Base-by-base conservation (phyloP, 2,797 vertebrate species). In the Hypotaenidia okinawae region DNA sequence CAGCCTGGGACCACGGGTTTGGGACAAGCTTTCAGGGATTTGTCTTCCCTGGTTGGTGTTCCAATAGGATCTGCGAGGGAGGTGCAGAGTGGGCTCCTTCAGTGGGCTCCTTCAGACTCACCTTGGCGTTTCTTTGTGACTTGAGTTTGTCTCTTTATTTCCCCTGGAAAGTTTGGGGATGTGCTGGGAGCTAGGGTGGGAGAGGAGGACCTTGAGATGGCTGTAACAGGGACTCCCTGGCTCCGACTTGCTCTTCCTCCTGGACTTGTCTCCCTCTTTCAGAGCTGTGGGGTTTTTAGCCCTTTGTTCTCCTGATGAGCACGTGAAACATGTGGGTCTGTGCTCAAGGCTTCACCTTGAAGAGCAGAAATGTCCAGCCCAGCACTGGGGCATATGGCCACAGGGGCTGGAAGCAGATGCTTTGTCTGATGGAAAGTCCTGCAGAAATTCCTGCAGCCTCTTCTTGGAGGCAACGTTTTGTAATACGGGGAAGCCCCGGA, bases 401-500 rank as follows among this genome's bases (percentile, higher is more conserved):
- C 7, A 3, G 24, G 28, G n/a, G 10, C 24, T 35, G 57, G 63
- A 89, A 84, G n/a, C 24, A 84, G 73, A 84, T 87, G 59, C 41
- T 83, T 91, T 84, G 61, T 93, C 43, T 10, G 1, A 11, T 72
- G 86, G 64, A 84, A 92, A 93, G 76, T 78, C 77, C 52, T 80
- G 37, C n/a, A 33, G 37, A 52, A 84, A 87, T 78, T 73, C 84
- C 57, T 85, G 28, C 75, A 23, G 47, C 5, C 4, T 45, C 80
- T 91, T 57, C 37, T 17, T 68, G 73, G 72, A 89, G 82, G 45
- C 64, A 51, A 35, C 9, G 0, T 87, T 89, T 78, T 87, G 61
- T 73, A 35, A 45, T 57, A 37, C 39, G 57, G 73, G 87, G 72
- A 70, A 93, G 37, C 84, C 75, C 27, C 1, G 18, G 23, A 33